Percentiles rank a stretch among this genome's conserved stretches.
Conservation (phyloP, 1,140 invertebrate genomes). For the Uloborus diversus region DNA sequence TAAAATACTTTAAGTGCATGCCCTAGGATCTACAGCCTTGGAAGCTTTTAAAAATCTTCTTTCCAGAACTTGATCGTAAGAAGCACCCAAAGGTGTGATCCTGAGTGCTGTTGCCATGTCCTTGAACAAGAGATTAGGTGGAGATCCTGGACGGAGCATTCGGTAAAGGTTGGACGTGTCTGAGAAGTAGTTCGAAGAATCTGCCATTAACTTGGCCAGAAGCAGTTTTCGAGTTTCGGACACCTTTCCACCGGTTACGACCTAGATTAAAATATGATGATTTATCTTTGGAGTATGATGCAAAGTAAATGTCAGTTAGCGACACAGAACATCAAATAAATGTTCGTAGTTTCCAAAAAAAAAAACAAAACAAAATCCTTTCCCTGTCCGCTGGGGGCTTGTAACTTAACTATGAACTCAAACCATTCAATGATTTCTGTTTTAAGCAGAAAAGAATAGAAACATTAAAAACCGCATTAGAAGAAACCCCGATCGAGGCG, state of each 20-base stretch:
- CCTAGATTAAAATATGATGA: slow-evolving; percentile 21
- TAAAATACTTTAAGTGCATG: no score
- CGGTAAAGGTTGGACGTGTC: not conserved
- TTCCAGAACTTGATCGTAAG: slow-evolving; percentile 28
- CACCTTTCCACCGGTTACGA: not conserved
- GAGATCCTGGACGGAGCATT: slow-evolving; percentile 66
- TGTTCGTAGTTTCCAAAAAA: no score
- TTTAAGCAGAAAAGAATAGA: no score
- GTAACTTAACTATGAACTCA: no score
- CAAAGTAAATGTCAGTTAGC: no score
- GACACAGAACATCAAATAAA: no score
- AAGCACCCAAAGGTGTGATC: not conserved
- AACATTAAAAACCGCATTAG: no score
- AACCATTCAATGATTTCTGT: no score
- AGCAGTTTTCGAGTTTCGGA: not conserved
- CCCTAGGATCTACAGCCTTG: slow-evolving; percentile 13
- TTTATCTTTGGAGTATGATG: no score
- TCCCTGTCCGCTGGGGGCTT: no score
- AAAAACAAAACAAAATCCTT: no score
- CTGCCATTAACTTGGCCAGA: slow-evolving; percentile 8
- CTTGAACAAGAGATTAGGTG: slow-evolving; percentile 69
- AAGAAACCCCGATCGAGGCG: no score
- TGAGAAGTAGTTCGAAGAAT: not conserved
- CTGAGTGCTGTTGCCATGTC: slow-evolving; percentile 58
- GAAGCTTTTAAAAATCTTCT: slow-evolving; percentile 13